phyloP scores from a whole-genome alignment of 2,113 vertebrate genomes.

The Ptilonorhynchus violaceus region DNA sequence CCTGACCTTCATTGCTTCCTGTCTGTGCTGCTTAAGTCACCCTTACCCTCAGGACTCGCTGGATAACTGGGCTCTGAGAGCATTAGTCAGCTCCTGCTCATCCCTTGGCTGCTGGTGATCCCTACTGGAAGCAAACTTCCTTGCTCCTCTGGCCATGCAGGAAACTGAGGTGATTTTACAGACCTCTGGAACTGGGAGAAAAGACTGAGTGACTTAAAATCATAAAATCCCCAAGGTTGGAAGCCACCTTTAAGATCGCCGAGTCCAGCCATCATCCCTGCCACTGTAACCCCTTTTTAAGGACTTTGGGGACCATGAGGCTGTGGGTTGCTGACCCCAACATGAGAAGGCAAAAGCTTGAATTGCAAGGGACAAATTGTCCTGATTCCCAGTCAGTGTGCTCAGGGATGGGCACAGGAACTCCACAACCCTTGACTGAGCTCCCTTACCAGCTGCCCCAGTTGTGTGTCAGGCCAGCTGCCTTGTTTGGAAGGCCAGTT shows the following conservation, averaged over 20 bases:
- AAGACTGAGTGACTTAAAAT: background rate
- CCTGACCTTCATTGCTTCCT: background rate
- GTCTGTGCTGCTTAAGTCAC: background rate
- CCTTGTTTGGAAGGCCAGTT: background rate
- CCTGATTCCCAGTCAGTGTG: background rate
- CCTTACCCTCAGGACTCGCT: background rate
- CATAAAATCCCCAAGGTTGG: background rate
- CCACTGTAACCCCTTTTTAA: background rate
- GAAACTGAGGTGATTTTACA: rapidly evolving
- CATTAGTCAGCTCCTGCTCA: background rate
- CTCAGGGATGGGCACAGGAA: background rate
- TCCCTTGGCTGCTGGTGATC: background rate
- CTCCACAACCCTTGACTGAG: background rate
- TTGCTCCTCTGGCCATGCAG: background rate
- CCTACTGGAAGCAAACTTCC: background rate
- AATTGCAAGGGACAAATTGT: background rate
- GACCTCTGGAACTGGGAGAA: background rate
- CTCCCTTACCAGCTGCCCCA: background rate
- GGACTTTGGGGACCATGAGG: background rate
- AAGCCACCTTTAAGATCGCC: background rate
- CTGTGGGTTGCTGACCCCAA: background rate
- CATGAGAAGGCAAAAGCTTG: background rate
- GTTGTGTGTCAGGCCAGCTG: background rate
- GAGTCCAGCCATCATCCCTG: background rate
- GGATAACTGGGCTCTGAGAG: background rate